Percentiles rank a stretch among this genome's conserved stretches.
Evolutionary conservation across 2,797 vertebrate species (phyloP).

Genomic region (Phoxinus dragarum): DNA sequence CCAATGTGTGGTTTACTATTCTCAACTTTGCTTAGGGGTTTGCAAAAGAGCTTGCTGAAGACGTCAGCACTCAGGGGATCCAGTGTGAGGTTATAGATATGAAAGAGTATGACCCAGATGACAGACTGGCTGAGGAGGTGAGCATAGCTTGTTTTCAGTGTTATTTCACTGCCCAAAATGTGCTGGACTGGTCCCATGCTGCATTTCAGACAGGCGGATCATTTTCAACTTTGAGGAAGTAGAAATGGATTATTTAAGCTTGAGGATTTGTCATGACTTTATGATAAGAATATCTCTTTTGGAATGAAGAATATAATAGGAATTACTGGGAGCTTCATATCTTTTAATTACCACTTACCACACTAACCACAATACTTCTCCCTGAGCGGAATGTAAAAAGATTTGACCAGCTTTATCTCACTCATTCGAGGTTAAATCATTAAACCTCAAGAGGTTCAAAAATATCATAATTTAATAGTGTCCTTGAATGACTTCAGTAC

Average conservation of each 20-base stretch:
- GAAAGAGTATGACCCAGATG: slow-evolving; percentile 91
- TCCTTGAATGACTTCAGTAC: not conserved
- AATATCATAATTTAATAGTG: not conserved
- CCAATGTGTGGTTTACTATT: not conserved
- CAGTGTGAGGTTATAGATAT: slow-evolving; percentile 81
- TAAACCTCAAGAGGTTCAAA: not conserved
- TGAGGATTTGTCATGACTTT: slow-evolving; percentile 1
- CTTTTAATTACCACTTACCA: not conserved
- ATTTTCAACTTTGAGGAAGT: not conserved
- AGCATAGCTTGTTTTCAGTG: slow-evolving; percentile 40
- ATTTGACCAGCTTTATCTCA: no score
- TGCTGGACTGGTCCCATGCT: not conserved
- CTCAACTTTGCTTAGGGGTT: slow-evolving; percentile 78
- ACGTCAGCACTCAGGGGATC: slow-evolving; percentile 74
- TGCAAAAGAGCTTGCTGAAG: slow-evolving; percentile 81
- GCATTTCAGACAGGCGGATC: not conserved
- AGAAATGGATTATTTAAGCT: not conserved
- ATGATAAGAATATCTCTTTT: not conserved
- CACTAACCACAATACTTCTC: not conserved
- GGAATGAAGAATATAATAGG: not conserved
- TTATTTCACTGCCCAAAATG: not conserved
- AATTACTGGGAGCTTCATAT: not conserved
- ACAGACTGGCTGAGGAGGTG: slow-evolving; percentile 89
- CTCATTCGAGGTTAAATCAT: not conserved
- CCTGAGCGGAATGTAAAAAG: not conserved